Percentiles rank a stretch among this genome's conserved stretches.
Conservation (phyloP, 2,113 vertebrate species). For the Eleginops maclovinus region DNA sequence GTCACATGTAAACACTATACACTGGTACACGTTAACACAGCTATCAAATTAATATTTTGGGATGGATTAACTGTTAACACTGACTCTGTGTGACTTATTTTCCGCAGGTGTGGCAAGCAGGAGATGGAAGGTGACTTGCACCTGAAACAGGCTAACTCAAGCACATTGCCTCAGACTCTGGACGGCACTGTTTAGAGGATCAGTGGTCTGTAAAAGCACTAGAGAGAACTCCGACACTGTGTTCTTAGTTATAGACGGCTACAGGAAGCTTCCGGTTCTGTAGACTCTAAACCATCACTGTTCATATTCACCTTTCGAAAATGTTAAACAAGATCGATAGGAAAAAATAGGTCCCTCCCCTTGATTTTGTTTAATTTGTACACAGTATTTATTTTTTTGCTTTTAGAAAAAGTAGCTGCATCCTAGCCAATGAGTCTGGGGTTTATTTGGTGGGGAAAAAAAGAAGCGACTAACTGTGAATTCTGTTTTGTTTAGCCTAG, state of each 20-base stretch:
- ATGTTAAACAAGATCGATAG: constrained; percentile 81
- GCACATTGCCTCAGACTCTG: constrained; percentile 92
- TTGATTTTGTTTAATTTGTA: constrained; percentile 82
- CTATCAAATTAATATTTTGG: neutral
- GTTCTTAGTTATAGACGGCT: constrained; percentile 84
- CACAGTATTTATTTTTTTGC: constrained; percentile 72
- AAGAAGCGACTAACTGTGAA: constrained; percentile 73
- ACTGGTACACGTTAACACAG: no score
- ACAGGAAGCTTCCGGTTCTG: constrained; percentile 74
- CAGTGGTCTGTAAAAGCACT: constrained; percentile 87
- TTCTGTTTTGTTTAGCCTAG: constrained; percentile 66
- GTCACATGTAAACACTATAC: neutral
- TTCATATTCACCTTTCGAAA: constrained; percentile 84
- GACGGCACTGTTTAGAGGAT: constrained; percentile 89
- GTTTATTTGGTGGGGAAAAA: constrained; percentile 58
- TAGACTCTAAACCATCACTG: constrained; percentile 84
- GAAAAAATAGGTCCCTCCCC: constrained; percentile 47
- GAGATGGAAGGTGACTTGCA: constrained; percentile 88
- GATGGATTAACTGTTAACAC: neutral
- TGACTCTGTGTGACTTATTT: constrained; percentile 11
- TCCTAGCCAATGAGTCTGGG: constrained; percentile 87
- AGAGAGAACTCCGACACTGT: constrained; percentile 92
- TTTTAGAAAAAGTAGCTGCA: constrained; percentile 78
- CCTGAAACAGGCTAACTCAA: constrained; percentile 90
- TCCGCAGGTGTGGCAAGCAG: constrained; percentile 88